phyloP scores from a whole-genome alignment of 2,797 vertebrate genomes.

The Triplophysa bombifrons region DNA sequence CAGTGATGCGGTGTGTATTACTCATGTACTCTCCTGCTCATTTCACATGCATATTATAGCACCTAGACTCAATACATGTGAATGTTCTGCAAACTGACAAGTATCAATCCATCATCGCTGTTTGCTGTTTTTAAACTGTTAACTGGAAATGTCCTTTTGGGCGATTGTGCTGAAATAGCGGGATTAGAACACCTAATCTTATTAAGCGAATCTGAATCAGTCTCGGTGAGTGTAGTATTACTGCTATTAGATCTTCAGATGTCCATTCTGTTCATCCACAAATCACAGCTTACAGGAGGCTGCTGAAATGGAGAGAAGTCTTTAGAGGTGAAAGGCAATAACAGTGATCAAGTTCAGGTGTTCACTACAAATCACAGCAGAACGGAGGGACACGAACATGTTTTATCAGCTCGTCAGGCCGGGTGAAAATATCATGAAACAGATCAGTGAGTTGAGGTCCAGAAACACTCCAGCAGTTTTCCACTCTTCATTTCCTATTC shows the following conservation, averaged over 20 bases:
- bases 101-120: too few species aligned
- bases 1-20: too few species aligned
- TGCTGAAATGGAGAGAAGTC: constrained; percentile 26
- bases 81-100: too few species aligned
- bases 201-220: background rate
- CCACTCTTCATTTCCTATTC: constrained; percentile 30
- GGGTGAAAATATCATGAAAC: constrained; percentile 57
- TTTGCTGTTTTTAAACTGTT: too few species aligned
- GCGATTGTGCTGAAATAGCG: too few species aligned
- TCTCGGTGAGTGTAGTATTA: background rate
- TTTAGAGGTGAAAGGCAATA: constrained; percentile 40
- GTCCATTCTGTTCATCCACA: constrained; percentile 27
- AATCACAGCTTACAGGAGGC: constrained; percentile 22
- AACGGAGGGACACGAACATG: constrained; percentile 19
- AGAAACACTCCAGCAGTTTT: constrained; percentile 35
- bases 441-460: constrained; percentile 15
- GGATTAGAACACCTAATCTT: too few species aligned
- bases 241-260: background rate
- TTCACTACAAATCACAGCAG: constrained; percentile 22
- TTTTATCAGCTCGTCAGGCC: background rate
- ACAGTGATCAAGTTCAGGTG: constrained; percentile 22
- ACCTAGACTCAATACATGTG: too few species aligned
- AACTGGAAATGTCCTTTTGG: background rate
- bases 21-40: too few species aligned
- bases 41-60: too few species aligned